Evolutionary conservation across 2,113 vertebrate genomes (phyloP), one percentile per base, ranked within the genome.

Genomic region (Cathartes aura): DNA sequence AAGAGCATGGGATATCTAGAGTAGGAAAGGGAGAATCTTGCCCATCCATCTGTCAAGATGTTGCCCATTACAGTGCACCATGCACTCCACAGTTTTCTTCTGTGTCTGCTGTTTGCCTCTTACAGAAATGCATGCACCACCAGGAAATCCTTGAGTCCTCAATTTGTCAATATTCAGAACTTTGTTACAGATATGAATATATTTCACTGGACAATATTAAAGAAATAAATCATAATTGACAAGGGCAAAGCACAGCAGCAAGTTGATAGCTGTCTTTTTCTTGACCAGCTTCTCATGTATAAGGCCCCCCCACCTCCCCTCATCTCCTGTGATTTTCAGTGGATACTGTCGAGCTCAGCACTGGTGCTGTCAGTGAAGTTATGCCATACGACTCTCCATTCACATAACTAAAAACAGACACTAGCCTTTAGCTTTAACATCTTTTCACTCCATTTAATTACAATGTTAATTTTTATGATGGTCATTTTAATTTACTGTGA

Each of bases 401-500:
- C 50, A 45, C 23, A 42, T 67, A 82, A 59, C 20, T 22, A 23
- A 75, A 87, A 75, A 4, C 24, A 93, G 82, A 72, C 32, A n/a
- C 27, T 38, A 66, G 24, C 22, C n/a, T 79, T 95, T 67, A 75
- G 63, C 26, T 73, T 81, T 71, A 58, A 91, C 63, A 8, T 48
- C 0, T 83, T 94, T 55, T 59, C 23, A 45, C 74, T 92, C 7
- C 1, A 47, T 83, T 89, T 66, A 55, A 88, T 94, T 76, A n/a
- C 7, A 87, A 11, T 71, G n/a, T 59, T 90, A 80, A 38, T 53
- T 87, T 95, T 63, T 60, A 56, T 60, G 24, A 76, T 42, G 20
- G 13, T 52, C 73, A 82, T 87, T 91, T 93, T 82, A 62, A 94
- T 89, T 87, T 91, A 66, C 36, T 68, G 9, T 62, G 11, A 79